Conservation (phyloP, 2,797 vertebrate genomes). For the Phrynocephalus vlangalii region DNA sequence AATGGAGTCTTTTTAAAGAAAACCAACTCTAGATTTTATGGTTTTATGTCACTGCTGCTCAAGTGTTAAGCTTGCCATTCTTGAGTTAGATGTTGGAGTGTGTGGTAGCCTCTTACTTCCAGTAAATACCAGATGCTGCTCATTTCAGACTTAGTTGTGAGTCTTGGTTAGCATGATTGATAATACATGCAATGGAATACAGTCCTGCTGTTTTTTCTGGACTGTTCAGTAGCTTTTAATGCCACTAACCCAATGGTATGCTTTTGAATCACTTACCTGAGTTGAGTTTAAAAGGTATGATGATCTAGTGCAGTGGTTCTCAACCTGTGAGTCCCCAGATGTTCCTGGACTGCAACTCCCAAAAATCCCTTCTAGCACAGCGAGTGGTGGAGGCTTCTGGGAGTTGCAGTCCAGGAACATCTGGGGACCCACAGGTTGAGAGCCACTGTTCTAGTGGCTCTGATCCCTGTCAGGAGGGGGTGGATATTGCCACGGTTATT, state of each 20-base stretch:
- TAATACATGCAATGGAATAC: not conserved
- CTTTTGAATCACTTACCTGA: not conserved
- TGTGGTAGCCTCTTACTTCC: not conserved
- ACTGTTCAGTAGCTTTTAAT: not conserved
- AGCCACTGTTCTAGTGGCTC: no score
- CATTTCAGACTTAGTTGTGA: not conserved
- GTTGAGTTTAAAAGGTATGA: not conserved
- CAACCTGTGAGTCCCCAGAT: no score
- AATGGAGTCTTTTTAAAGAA: not conserved
- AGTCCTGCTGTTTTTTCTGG: no score
- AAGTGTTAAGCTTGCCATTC: not conserved
- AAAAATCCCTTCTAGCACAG: no score
- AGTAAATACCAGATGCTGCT: not conserved
- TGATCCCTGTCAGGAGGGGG: no score
- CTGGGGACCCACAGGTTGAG: no score
- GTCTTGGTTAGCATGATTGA: not conserved
- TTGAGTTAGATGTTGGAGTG: not conserved
- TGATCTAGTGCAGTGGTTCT: no score
- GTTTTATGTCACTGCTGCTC: not conserved
- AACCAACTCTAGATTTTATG: not conserved
- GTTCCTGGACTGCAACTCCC: no score
- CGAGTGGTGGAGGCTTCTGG: no score
- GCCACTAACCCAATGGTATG: not conserved
- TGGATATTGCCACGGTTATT: not conserved
- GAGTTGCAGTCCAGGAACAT: no score